A percentile compares a stretch with the other conserved stretches of the same genome.
These are phyloP conservation scores for Ctenopoma multispine DNA, from an alignment of 2,797 vertebrate genomes.

Conservation along the genomic window DNA sequence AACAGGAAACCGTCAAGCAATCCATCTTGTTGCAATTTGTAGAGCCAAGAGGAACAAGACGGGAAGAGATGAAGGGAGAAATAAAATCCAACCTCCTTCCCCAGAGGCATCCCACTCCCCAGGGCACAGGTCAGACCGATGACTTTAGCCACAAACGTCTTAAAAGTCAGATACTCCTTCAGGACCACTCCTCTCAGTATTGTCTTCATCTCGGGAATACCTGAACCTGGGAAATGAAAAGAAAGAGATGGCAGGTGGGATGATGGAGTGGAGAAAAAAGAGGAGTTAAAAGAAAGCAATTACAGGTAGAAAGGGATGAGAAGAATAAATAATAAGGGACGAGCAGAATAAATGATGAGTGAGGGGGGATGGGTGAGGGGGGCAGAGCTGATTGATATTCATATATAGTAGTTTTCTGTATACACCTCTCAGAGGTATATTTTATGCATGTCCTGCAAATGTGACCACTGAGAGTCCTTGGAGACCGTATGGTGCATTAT, in stretches of 20 bases:
- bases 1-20: constrained; percentile 21
- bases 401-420: constrained; percentile 58
- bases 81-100: constrained; percentile 83
- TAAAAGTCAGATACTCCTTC: constrained; percentile 97
- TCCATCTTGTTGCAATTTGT: constrained; percentile 30
- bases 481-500: constrained; percentile 44
- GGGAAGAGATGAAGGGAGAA: background rate
- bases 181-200: constrained; percentile 95
- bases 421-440: constrained; percentile 49
- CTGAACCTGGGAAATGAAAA: constrained; percentile 87
- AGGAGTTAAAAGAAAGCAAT: constrained; percentile 59
- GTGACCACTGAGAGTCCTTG: constrained; percentile 59
- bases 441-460: constrained; percentile 53
- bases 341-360: constrained; percentile 49
- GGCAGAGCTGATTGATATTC: constrained; percentile 67
- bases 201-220: constrained; percentile 99
- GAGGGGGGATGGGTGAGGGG: constrained; percentile 11
- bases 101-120: constrained; percentile 97
- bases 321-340: constrained; percentile 57
- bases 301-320: constrained; percentile 49
- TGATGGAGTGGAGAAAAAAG: constrained; percentile 54
- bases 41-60: constrained; percentile 7
- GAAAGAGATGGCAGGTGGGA: constrained; percentile 31
- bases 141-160: constrained; percentile 98
- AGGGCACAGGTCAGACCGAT: constrained; percentile 96